A percentile compares a stretch with the other conserved stretches of the same genome.
These are phyloP conservation scores for Teleogryllus occipitalis DNA, from an alignment of 1,140 invertebrate genomes.

Conservation along the genomic window DNA sequence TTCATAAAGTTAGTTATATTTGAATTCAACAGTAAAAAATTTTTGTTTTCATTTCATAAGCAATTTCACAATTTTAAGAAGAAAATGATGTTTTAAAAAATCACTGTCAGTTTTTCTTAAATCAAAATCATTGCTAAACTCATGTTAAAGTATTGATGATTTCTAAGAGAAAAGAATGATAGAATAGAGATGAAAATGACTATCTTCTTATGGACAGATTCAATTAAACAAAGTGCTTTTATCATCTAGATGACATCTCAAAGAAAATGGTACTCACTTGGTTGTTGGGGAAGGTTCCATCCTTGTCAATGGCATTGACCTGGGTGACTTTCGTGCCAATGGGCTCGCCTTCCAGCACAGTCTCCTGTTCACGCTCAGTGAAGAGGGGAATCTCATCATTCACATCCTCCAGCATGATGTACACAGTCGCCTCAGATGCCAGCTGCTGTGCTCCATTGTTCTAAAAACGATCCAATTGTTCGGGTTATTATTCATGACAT, in stretches of 20 bases:
- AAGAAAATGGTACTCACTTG: slow-evolving; percentile 46
- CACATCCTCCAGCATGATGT: slow-evolving; percentile 89
- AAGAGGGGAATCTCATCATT: slow-evolving; percentile 95
- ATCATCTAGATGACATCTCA: not conserved
- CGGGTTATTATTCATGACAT: too few species aligned
- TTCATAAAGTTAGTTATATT: too few species aligned
- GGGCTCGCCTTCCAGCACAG: slow-evolving; percentile 86
- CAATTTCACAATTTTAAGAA: too few species aligned
- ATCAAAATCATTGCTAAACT: too few species aligned
- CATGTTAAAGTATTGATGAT: too few species aligned
- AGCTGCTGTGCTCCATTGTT: slow-evolving; percentile 93
- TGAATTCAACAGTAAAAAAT: too few species aligned
- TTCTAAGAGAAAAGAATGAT: too few species aligned
- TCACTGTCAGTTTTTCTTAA: not conserved
- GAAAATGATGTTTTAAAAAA: too few species aligned
- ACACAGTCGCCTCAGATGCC: slow-evolving; percentile 87
- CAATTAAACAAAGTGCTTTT: too few species aligned
- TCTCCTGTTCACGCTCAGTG: slow-evolving; percentile 89
- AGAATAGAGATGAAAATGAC: too few species aligned
- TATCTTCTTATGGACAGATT: too few species aligned
- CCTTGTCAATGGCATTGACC: slow-evolving; percentile 92
- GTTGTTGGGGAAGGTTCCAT: slow-evolving; percentile 90
- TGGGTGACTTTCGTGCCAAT: slow-evolving; percentile 91
- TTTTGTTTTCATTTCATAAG: too few species aligned
- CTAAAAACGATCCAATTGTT: slow-evolving; percentile 38